These are phyloP conservation scores for Sphaerophoria taeniata DNA, from an alignment of 2,888 invertebrate genomes.

Conservation along the genomic window DNA sequence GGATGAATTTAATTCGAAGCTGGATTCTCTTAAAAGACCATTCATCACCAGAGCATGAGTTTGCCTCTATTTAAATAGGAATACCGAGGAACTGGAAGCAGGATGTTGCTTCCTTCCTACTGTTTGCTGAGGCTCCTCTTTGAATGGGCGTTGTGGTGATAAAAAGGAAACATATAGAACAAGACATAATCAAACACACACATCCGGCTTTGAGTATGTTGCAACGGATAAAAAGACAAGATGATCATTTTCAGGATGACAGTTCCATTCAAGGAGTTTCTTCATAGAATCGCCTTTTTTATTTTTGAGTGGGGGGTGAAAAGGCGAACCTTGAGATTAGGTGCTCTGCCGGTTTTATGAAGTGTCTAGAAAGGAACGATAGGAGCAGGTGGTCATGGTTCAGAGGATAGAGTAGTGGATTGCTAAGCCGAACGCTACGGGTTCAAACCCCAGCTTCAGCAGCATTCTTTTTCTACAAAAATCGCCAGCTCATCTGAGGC, in stretches of 20 bases:
- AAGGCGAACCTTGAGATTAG: too few relatives aligned
- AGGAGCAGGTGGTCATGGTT: too few relatives aligned
- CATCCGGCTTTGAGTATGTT: not conserved
- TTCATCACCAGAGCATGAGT: not conserved
- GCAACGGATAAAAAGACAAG: not conserved
- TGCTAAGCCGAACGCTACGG: too few relatives aligned
- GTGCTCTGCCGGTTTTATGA: too few relatives aligned
- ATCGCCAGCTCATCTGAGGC: too few relatives aligned
- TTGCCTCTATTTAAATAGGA: constrained; percentile 5
- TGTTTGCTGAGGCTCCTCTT: not conserved
- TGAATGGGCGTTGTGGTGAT: constrained; percentile 5
- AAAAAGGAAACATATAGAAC: constrained; percentile 8
- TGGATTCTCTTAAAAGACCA: constrained; percentile 1
- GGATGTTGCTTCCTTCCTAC: not conserved
- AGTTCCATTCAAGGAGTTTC: too few relatives aligned
- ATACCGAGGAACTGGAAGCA: not conserved
- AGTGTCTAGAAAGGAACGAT: too few relatives aligned
- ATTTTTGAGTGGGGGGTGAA: too few relatives aligned
- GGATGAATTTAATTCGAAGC: constrained; percentile 7
- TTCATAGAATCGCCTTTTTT: too few relatives aligned
- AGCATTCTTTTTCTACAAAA: too few relatives aligned
- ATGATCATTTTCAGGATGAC: not conserved
- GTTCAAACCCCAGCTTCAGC: too few relatives aligned
- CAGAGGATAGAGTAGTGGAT: too few relatives aligned
- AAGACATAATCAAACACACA: not conserved